Conservation (phyloP, 2,113 vertebrate genomes). For the Gambusia holbrooki region DNA sequence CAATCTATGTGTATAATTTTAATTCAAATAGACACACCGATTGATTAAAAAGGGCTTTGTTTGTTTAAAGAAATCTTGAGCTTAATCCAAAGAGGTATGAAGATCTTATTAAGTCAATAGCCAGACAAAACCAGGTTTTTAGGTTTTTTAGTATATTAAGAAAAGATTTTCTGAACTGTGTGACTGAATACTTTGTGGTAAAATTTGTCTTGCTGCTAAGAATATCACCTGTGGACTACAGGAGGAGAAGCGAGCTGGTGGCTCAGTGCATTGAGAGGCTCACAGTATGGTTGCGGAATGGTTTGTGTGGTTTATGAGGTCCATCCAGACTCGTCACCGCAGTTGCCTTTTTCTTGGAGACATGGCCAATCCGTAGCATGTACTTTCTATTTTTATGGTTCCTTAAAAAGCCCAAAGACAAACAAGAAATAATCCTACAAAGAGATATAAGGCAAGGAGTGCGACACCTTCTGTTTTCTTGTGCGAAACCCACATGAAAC, state of each 20-base stretch:
- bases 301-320: conserved; percentile 59
- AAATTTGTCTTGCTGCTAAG: conserved; percentile 65
- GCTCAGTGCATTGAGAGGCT: conserved; percentile 31
- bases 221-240: conserved; percentile 63
- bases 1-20: not conserved
- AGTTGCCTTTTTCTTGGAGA: conserved; percentile 46
- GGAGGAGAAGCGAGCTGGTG: conserved; percentile 41
- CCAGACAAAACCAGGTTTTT: not conserved
- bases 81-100: not conserved
- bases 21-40: not conserved
- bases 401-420: conserved; percentile 50
- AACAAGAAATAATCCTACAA: conserved; percentile 48
- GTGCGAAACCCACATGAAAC: conserved; percentile 54
- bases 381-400: conserved; percentile 61
- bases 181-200: conserved; percentile 57
- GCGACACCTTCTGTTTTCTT: conserved; percentile 37
- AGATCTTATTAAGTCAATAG: not conserved
- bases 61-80: not conserved
- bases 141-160: not conserved
- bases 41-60: not conserved
- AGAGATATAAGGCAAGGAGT: conserved; percentile 42
- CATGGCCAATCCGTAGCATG: conserved; percentile 27
- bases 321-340: conserved; percentile 62
- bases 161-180: conserved; percentile 1
- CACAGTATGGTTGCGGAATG: conserved; percentile 54